Base-by-base conservation (phyloP, 1,140 invertebrate genomes). In the Drosophila orosa region DNA sequence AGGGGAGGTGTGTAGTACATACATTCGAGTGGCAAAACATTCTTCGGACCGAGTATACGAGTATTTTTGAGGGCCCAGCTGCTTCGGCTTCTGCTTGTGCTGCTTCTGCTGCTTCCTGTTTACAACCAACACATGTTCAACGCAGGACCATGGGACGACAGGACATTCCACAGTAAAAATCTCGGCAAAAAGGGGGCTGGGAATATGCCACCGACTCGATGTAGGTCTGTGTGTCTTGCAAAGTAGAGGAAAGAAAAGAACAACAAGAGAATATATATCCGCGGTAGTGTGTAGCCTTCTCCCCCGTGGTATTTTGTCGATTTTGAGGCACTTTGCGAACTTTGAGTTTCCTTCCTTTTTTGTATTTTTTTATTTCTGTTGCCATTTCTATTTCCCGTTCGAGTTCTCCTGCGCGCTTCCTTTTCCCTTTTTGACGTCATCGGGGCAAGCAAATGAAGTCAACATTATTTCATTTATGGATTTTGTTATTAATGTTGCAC, bases 401-500 rank as follows among this genome's bases (percentile, higher is more conserved):
- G 35, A 31, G 37, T 29, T 56, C 31, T 40, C 27, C 29, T 55
- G 42, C 25, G 19, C 19, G 24, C 35, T 78, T 66, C 39, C 13
- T 8, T 62, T 74, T 57, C 8, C 31, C 22, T 45, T 86, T 87
- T 86, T 86, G 83, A 86, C 83, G 83, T 86, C 83, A 86, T 87
- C 73, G 73, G 55, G 71, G 75, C 79, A 87, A 86, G 68, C 74
- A 82, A 86, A 82, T 87, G 72, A 77, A 87, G 72, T 83, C 72
- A 80, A 87, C 83, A 89, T 87, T 87, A 89, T 87, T 87, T 87
- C 84, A 78, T 87, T 87, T 87, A 87, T 87, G 84, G 84, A 87
- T 87, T 87, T 89, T 80, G 62, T 89, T 87, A 87, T 87, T 87
- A 87, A 89, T 87, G 84, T 80, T 84, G 83, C 67, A 60, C 57